Conservation (phyloP, 2,113 vertebrate genomes). For the Murina feae region DNA sequence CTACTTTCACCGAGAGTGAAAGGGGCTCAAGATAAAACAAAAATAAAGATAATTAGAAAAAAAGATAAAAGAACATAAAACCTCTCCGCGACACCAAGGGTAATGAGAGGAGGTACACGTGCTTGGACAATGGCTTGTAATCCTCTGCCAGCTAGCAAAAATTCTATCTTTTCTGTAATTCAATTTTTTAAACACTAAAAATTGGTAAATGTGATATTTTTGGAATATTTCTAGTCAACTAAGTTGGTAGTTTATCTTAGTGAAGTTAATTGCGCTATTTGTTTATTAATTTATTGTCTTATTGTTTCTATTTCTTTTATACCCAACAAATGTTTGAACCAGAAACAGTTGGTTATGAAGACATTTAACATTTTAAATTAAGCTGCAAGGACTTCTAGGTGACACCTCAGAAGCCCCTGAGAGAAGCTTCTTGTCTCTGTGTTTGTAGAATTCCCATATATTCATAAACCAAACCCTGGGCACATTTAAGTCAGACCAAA, state of each 20-base stretch:
- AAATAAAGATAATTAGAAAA: neutral
- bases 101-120: neutral
- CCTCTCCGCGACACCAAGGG: neutral
- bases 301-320: neutral
- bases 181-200: neutral
- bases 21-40: neutral
- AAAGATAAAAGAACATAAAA: neutral
- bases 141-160: neutral
- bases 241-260: neutral
- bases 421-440: constrained; percentile 42
- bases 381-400: constrained; percentile 65
- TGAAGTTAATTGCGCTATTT: neutral
- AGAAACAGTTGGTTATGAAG: constrained; percentile 13
- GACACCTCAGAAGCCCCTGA: constrained; percentile 66
- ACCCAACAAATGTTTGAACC: neutral
- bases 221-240: neutral
- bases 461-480: constrained; percentile 53
- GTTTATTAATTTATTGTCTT: neutral
- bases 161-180: neutral
- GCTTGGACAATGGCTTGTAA: neutral
- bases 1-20: neutral
- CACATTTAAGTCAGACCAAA: constrained; percentile 42
- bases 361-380: constrained; percentile 52
- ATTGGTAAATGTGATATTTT: neutral
- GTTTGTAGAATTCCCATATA: constrained; percentile 28